phyloP scores from a whole-genome alignment of 2,113 vertebrate genomes.

The Macquaria australasica region DNA sequence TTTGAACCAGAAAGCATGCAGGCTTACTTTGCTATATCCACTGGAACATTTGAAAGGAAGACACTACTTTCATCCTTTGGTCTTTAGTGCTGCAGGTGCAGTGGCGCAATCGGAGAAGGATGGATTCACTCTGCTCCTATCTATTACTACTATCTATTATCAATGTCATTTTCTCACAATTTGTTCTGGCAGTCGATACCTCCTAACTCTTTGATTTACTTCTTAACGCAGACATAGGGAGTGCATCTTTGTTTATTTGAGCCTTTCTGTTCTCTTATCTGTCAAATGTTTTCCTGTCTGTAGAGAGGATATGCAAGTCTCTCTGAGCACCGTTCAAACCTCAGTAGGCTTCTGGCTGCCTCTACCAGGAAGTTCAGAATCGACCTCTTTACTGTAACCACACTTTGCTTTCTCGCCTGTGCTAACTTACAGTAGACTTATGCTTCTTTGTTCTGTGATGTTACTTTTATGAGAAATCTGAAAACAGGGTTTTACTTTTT shows the following conservation, averaged over 20 bases:
- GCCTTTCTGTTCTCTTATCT: slow-evolving; percentile 12
- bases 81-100: slow-evolving; percentile 60
- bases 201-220: neutral
- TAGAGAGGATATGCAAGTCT: slow-evolving; percentile 44
- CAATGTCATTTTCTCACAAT: neutral
- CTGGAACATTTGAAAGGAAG: neutral
- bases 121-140: slow-evolving; percentile 17
- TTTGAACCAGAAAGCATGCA: neutral
- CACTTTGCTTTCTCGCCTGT: slow-evolving; percentile 31
- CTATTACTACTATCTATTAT: slow-evolving; percentile 10
- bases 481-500: neutral
- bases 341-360: slow-evolving; percentile 49
- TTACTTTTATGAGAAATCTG: neutral
- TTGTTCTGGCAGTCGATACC: neutral
- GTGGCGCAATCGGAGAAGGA: slow-evolving; percentile 35
- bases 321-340: slow-evolving; percentile 55
- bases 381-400: slow-evolving; percentile 72
- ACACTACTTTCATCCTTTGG: neutral
- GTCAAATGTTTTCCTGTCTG: slow-evolving; percentile 45
- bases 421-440: neutral
- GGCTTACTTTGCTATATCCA: slow-evolving; percentile 8
- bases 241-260: slow-evolving; percentile 6
- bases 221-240: neutral
- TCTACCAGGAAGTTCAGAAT: slow-evolving; percentile 76
- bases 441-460: neutral